These are phyloP conservation scores for Clistopyga incitator DNA, from an alignment of 2,888 invertebrate species.

Conservation along the genomic window DNA sequence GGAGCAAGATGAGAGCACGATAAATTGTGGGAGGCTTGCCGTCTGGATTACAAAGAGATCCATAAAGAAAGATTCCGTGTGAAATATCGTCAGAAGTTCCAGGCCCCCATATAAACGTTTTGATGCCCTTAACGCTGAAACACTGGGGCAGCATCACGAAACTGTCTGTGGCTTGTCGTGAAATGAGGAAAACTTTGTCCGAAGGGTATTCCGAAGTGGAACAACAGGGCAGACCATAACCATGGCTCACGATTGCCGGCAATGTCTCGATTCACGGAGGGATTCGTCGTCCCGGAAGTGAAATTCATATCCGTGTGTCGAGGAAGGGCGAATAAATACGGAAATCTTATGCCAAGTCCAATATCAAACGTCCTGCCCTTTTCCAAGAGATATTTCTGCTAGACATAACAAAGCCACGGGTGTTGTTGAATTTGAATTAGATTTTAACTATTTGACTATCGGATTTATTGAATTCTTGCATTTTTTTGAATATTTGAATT, in stretches of 20 bases:
- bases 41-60: constrained; percentile 48
- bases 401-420: no score
- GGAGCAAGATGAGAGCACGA: constrained; percentile 38
- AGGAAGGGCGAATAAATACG: neutral
- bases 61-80: constrained; percentile 31
- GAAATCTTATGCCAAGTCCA: neutral
- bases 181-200: constrained; percentile 13
- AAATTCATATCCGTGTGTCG: neutral
- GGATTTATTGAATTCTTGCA: no score
- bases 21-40: constrained; percentile 33
- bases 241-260: neutral
- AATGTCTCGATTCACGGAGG: neutral
- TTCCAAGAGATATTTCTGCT: neutral
- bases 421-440: no score
- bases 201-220: neutral
- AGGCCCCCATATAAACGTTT: neutral
- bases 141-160: no score
- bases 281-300: neutral
- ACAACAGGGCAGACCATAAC: neutral
- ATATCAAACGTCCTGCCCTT: neutral
- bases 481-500: no score
- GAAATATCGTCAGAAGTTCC: constrained; percentile 30
- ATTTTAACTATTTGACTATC: no score
- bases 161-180: neutral
- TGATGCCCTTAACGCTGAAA: neutral